Percentiles rank a stretch among this genome's conserved stretches.
Evolutionary conservation across 1,140 invertebrate genomes (phyloP).

Genomic region (Zaprionus capensis): DNA sequence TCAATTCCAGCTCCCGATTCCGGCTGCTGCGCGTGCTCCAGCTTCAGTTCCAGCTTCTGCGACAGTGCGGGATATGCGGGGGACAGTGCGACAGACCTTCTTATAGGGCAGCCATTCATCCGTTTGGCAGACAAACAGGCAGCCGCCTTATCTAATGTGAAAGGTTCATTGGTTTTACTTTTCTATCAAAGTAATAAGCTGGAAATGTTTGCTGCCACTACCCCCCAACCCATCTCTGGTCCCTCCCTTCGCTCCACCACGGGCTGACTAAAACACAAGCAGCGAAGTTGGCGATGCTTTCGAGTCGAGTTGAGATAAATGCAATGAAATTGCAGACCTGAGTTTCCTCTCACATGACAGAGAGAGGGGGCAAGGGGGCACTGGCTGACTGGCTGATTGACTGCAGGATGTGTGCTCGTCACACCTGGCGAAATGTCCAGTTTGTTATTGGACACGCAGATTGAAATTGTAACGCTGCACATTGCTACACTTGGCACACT

Average conservation of each 20-base stretch:
- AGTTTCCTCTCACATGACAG: slow-evolving; percentile 69
- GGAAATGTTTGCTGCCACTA: slow-evolving; percentile 67
- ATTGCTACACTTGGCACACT: slow-evolving; percentile 43
- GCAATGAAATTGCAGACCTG: slow-evolving; percentile 80
- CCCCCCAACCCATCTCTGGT: background rate
- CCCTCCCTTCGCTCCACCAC: slow-evolving; percentile 10
- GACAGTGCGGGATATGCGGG: too few species aligned
- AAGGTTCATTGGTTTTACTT: slow-evolving; percentile 83
- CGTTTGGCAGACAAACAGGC: slow-evolving; percentile 68
- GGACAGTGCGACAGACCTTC: slow-evolving; percentile 46
- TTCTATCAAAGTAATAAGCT: slow-evolving; percentile 83
- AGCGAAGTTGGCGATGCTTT: slow-evolving; percentile 34
- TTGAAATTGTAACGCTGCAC: slow-evolving; percentile 64
- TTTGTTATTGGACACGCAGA: slow-evolving; percentile 61
- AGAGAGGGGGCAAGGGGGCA: too few species aligned
- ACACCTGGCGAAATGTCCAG: slow-evolving; percentile 51
- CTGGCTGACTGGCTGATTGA: background rate
- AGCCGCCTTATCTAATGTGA: slow-evolving; percentile 79
- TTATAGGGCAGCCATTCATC: slow-evolving; percentile 71
- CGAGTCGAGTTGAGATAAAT: slow-evolving; percentile 62
- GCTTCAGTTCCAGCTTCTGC: background rate
- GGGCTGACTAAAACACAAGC: slow-evolving; percentile 55
- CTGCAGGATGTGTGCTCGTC: slow-evolving; percentile 22
- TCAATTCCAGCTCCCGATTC: slow-evolving; percentile 16
- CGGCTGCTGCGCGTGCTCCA: background rate